These are phyloP conservation scores for Podarcis siculus DNA, from an alignment of 2,797 vertebrate genomes.

Conservation along the genomic window DNA sequence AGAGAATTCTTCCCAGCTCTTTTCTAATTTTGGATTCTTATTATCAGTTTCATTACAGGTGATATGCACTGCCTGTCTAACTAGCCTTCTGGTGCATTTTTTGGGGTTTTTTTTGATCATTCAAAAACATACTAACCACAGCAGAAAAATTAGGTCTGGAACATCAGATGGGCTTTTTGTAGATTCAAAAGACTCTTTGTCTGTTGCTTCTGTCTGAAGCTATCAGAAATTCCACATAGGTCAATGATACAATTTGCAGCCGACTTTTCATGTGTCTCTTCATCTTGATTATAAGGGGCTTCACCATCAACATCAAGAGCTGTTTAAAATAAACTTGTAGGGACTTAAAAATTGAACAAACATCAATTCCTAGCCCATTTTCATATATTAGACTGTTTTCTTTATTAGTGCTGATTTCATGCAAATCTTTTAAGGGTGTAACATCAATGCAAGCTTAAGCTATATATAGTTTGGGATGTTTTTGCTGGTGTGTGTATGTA, in stretches of 20 bases:
- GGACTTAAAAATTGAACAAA: background rate
- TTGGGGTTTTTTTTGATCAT: background rate
- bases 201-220: background rate
- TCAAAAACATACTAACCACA: background rate
- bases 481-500: too few species aligned
- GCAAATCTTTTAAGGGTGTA: background rate
- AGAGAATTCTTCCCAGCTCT: background rate
- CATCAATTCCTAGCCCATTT: background rate
- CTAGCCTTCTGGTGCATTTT: background rate
- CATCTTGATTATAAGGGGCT: background rate
- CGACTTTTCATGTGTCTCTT: background rate
- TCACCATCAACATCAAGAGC: background rate
- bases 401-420: background rate
- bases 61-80: background rate
- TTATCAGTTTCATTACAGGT: slow-evolving; percentile 1
- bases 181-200: background rate
- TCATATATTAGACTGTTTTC: background rate
- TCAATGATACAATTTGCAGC: background rate
- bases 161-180: background rate
- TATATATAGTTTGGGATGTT: background rate
- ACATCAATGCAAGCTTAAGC: background rate
- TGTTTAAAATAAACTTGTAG: background rate
- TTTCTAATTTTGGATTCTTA: background rate
- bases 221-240: background rate
- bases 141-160: background rate